phyloP scores from a whole-genome alignment of 2,113 vertebrate genomes.

The Strigops habroptila region DNA sequence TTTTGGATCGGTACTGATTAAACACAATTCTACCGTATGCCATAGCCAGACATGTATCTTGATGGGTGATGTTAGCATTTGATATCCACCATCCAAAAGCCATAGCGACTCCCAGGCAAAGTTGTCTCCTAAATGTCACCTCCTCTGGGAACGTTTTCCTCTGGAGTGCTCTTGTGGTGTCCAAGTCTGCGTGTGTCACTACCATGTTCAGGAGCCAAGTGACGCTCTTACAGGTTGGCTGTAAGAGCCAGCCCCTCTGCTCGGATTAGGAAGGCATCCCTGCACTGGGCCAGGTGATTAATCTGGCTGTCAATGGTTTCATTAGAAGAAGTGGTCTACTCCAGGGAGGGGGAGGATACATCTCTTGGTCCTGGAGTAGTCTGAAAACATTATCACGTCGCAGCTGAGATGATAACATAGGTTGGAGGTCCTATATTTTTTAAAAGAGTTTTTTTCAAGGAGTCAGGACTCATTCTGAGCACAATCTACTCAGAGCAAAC shows the following conservation, averaged over 20 bases:
- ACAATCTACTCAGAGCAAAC: not conserved
- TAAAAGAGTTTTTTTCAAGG: not conserved
- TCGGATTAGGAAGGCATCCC: not conserved
- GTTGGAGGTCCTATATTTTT: not conserved
- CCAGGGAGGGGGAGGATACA: accelerated
- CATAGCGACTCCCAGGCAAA: not conserved
- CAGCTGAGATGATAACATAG: not conserved
- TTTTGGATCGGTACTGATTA: not conserved
- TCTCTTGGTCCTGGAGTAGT: not conserved
- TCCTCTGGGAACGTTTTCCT: not conserved
- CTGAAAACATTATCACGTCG: not conserved
- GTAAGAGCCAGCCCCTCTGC: not conserved
- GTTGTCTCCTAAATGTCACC: not conserved
- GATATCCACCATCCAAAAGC: not conserved
- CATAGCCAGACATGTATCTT: not conserved
- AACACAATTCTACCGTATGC: not conserved
- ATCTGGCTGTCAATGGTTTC: not conserved
- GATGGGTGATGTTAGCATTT: not conserved
- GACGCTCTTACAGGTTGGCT: not conserved
- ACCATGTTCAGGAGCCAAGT: not conserved
- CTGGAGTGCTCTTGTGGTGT: accelerated
- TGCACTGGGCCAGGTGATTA: not conserved
- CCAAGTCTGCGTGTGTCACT: not conserved
- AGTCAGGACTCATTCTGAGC: not conserved
- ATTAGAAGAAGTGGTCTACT: not conserved